These are phyloP conservation scores for Arizona elegans DNA, from an alignment of 2,113 vertebrate genomes.

Conservation along the genomic window DNA sequence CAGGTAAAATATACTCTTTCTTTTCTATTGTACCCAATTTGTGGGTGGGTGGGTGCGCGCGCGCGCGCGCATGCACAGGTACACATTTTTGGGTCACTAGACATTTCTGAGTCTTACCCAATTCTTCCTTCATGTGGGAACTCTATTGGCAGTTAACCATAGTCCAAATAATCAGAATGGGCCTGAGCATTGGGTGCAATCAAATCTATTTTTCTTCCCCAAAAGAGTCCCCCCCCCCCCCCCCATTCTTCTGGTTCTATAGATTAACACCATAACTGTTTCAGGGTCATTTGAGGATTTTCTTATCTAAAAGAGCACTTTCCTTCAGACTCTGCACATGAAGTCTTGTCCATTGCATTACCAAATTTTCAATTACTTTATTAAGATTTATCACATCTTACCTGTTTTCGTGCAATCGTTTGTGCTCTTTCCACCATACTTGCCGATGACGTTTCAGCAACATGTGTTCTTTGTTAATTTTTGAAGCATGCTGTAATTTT, in stretches of 20 bases:
- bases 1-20: background rate
- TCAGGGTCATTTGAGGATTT: background rate
- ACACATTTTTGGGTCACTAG: background rate
- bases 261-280: background rate
- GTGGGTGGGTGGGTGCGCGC: no score
- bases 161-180: background rate
- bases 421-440: slow-evolving; percentile 85
- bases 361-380: background rate
- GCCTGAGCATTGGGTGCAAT: background rate
- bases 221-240: no score
- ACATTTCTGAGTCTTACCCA: background rate
- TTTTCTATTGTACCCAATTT: slow-evolving; percentile 17
- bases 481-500: slow-evolving; percentile 76
- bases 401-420: slow-evolving; percentile 75
- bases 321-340: background rate
- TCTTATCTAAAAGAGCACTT: background rate
- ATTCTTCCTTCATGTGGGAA: background rate
- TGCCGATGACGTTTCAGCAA: slow-evolving; percentile 83
- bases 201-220: no score
- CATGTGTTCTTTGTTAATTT: slow-evolving; percentile 79
- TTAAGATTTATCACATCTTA: slow-evolving; percentile 61
- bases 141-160: background rate
- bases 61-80: rapidly evolving
- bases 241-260: background rate
- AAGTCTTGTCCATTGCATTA: background rate